A percentile compares a stretch with the other conserved stretches of the same genome.
Evolutionary conservation across 2,888 invertebrate species (phyloP).

Genomic region (Acheta domesticus): DNA sequence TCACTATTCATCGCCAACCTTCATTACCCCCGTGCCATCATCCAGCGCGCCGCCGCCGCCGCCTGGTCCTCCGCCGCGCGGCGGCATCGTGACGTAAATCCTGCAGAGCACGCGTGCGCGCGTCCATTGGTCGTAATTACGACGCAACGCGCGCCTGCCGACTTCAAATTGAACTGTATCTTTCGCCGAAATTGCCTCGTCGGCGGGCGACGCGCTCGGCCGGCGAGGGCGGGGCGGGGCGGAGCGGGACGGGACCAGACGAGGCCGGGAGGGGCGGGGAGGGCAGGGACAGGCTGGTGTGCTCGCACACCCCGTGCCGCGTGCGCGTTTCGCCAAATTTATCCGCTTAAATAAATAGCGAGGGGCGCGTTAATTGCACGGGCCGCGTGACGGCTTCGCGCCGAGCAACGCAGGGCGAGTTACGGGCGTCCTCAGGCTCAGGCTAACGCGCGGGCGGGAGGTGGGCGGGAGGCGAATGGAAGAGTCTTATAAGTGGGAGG

Average conservation of each 20-base stretch:
- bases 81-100: too few species aligned
- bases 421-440: background rate
- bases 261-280: background rate
- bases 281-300: background rate
- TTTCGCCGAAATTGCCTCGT: constrained; percentile 18
- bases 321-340: constrained; percentile 4
- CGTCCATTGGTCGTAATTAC: background rate
- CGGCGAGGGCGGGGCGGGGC: background rate
- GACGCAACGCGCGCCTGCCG: background rate
- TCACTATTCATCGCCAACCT: too few species aligned
- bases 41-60: too few species aligned
- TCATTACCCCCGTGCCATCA: too few species aligned
- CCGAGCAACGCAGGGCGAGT: background rate
- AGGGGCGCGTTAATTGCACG: background rate
- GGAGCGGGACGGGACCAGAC: background rate
- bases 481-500: background rate
- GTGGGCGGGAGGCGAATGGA: background rate
- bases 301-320: too few species aligned
- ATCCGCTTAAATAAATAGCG: constrained; percentile 9
- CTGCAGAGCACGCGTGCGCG: too few species aligned
- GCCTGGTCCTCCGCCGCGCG: too few species aligned
- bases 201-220: background rate
- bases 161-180: constrained; percentile 7
- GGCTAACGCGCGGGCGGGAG: background rate
- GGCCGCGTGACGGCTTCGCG: background rate